These are phyloP conservation scores for silkworm (Bombyx mori) DNA, from an alignment of 1,140 invertebrate genomes.

Conservation along the genomic window ASM3026992v2 NC_085116.1:11559001-11559500, in stretches of 20 bases:
- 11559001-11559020: slow-evolving; percentile 69
- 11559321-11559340: slow-evolving; percentile 73
- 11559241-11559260: slow-evolving; percentile 71
- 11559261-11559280: slow-evolving; percentile 70
- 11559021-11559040: slow-evolving; percentile 70
- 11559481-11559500: slow-evolving; percentile 56
- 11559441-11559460: slow-evolving; percentile 66
- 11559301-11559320: slow-evolving; percentile 72
- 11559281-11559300: slow-evolving; percentile 72
- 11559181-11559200: slow-evolving; percentile 43
- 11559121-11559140: background rate
- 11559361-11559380: slow-evolving; percentile 6
- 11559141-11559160: background rate
- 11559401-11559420: slow-evolving; percentile 70
- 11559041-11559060: slow-evolving; percentile 49
- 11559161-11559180: slow-evolving; percentile 21
- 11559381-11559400: slow-evolving; percentile 72
- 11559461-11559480: slow-evolving; percentile 68
- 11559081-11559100: slow-evolving; percentile 24
- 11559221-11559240: slow-evolving; percentile 69
- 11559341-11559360: slow-evolving; percentile 74
- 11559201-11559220: slow-evolving; percentile 63
- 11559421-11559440: slow-evolving; percentile 70
- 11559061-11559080: slow-evolving; percentile 51
- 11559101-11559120: slow-evolving; percentile 1